A percentile compares a stretch with the other conserved stretches of the same genome.
Evolutionary conservation across 2,888 invertebrate genomes (phyloP).

Genomic region (Seira sanloemensis): DNA sequence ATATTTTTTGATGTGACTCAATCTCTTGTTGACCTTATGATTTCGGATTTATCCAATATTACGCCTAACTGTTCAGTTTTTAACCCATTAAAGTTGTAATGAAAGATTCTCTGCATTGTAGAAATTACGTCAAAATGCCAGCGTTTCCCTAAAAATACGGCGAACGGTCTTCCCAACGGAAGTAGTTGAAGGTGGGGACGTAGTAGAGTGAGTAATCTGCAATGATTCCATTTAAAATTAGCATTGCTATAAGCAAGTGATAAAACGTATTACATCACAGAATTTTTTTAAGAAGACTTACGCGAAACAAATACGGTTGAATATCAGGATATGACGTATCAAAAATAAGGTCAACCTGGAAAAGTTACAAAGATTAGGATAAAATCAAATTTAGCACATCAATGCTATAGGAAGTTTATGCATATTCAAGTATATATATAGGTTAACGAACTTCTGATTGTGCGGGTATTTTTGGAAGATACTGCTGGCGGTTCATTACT

Average conservation of each 20-base stretch:
- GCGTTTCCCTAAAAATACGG: conserved; percentile 91
- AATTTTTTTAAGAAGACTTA: conserved; percentile 76
- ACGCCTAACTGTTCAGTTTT: too few species aligned
- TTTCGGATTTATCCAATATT: too few species aligned
- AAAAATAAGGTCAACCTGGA: conserved; percentile 94
- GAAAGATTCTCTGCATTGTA: conserved; percentile 22
- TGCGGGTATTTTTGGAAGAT: conserved; percentile 96
- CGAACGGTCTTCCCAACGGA: conserved; percentile 93
- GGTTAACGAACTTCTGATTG: too few species aligned
- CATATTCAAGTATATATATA: too few species aligned
- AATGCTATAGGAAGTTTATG: too few species aligned
- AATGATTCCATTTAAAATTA: not conserved
- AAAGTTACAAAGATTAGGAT: too few species aligned
- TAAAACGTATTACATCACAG: not conserved
- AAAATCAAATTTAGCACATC: too few species aligned
- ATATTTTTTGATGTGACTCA: too few species aligned
- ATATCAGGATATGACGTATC: conserved; percentile 95
- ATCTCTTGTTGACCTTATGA: too few species aligned
- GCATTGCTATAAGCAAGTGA: not conserved
- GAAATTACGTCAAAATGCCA: conserved; percentile 75
- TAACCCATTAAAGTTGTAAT: too few species aligned
- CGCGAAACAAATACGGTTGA: conserved; percentile 97
- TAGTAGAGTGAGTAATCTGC: conserved; percentile 75
- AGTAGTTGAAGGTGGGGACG: conserved; percentile 80
- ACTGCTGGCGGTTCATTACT: conserved; percentile 96